These are phyloP conservation scores for Melinopterus prodromus DNA, from an alignment of 2,888 invertebrate species.

Conservation along the genomic window DNA sequence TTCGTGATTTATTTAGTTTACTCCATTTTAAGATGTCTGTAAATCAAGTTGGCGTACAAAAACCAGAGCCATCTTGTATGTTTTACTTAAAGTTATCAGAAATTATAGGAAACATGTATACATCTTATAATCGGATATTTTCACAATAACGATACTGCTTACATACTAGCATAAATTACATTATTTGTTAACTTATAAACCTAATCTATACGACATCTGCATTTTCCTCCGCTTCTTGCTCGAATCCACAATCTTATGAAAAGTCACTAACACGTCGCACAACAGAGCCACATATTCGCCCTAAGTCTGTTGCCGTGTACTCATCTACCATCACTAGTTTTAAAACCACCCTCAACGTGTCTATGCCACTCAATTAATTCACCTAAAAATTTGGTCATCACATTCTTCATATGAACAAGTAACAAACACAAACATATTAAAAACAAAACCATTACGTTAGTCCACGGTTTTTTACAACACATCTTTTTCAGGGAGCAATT, in stretches of 20 bases:
- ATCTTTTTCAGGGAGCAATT: conserved; percentile 7
- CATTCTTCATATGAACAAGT: conserved; percentile 33
- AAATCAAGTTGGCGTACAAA: conserved; percentile 35
- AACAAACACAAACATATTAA: conserved; percentile 37
- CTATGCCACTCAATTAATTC: not conserved
- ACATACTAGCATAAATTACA: conserved; percentile 60
- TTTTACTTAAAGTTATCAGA: conserved; percentile 52
- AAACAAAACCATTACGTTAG: conserved; percentile 7
- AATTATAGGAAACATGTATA: conserved; percentile 59
- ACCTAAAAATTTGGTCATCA: conserved; percentile 26
- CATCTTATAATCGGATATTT: conserved; percentile 53
- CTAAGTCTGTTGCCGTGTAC: conserved; percentile 45
- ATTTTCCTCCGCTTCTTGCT: conserved; percentile 22
- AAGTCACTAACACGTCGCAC: conserved; percentile 37
- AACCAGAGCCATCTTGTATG: conserved; percentile 51
- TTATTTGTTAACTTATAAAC: conserved; percentile 54
- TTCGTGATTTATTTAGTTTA: not conserved
- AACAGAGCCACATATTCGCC: conserved; percentile 45
- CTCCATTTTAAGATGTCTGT: not conserved
- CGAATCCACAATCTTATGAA: not conserved
- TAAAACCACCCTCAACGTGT: not conserved
- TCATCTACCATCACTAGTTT: not conserved
- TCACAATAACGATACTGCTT: conserved; percentile 56
- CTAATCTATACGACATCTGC: conserved; percentile 49
- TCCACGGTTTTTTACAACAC: conserved; percentile 18